Base-by-base conservation (phyloP, 2,888 invertebrate species). In the Lutraria lutraria region DNA sequence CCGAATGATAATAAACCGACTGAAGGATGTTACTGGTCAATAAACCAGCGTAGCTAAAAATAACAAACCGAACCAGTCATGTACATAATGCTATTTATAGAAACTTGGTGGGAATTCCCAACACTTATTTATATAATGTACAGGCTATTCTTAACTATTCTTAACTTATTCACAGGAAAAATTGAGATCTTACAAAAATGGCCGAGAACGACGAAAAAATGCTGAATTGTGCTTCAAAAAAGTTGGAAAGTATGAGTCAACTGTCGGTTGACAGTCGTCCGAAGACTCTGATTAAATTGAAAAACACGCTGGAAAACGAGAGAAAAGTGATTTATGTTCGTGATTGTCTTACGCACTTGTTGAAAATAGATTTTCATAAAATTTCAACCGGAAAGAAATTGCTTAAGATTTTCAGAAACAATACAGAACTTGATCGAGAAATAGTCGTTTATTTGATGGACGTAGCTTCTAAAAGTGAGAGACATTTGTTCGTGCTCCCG, bases 181-280 rank as follows among this genome's bases (percentile, higher is more conserved):
- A n/a, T 4, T 3, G 63, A 10, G 12, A 10, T n/a, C 1, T 13
- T 43, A 19, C 13, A 68, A 68, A 81, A 76, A 76, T 76, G 72
- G 84, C n/a, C n/a, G n/a, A 53, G 54, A 84, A 84, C 54, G 84
- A 84, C 0, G 19, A 52, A 29, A 84, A 76, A 76, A 10, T 76
- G 3, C 29, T 76, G 13, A n/a, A 43, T 13, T 80, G 31, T 60
- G 82, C 83, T 54, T 72, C 56, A 15, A 25, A 79, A 12, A 68
- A 81, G 53, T 80, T 90, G 31, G 87, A 88, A 34, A 43, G 83
- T 68, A 90, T 90, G 89, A 85, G 81, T 81, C 31, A 85, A 25
- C 68, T 76, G 21, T 16, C 72, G 34, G 82, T 31, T 13, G 89
- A 90, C 25, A 83, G 60, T 83, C 56, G 89, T 25, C 89, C 89